These are phyloP conservation scores for Tenthredo amoena DNA, from an alignment of 2,888 invertebrate species.

Conservation along the genomic window DNA sequence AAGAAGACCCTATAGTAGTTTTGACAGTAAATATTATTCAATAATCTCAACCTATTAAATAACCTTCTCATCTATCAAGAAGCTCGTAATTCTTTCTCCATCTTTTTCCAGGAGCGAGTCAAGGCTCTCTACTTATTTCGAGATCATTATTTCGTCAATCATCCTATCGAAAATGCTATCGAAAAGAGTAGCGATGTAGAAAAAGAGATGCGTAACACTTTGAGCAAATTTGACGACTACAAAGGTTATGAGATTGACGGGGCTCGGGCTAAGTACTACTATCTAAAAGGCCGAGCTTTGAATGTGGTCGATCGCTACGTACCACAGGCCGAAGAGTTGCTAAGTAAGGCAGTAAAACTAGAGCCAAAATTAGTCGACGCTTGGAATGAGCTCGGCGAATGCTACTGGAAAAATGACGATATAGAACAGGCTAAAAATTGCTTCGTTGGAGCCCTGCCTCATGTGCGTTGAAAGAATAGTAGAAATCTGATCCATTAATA, in stretches of 20 bases:
- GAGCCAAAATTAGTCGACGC: slow-evolving; percentile 90
- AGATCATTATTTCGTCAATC: slow-evolving; percentile 89
- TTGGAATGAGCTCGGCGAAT: slow-evolving; percentile 94
- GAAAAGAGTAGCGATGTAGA: slow-evolving; percentile 84
- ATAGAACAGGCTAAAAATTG: slow-evolving; percentile 90
- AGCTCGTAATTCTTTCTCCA: slow-evolving; percentile 24
- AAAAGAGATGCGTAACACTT: slow-evolving; percentile 81
- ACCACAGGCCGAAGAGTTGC: slow-evolving; percentile 85
- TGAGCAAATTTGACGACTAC: slow-evolving; percentile 83
- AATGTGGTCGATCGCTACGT: slow-evolving; percentile 86
- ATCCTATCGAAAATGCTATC: slow-evolving; percentile 84
- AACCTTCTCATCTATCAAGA: neutral
- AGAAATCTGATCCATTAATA: slow-evolving; percentile 35
- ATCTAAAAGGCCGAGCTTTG: slow-evolving; percentile 86
- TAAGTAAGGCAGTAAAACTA: slow-evolving; percentile 91
- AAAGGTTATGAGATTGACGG: slow-evolving; percentile 81
- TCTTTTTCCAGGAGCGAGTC: slow-evolving; percentile 82
- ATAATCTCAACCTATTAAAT: slow-evolving; percentile 36
- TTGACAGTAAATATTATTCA: slow-evolving; percentile 69
- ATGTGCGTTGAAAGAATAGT: slow-evolving; percentile 79
- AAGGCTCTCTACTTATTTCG: slow-evolving; percentile 84
- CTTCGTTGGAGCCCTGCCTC: slow-evolving; percentile 88
- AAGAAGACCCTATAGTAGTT: slow-evolving; percentile 75
- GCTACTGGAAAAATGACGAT: slow-evolving; percentile 93
- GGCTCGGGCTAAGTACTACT: slow-evolving; percentile 82